Evolutionary conservation across 2,888 invertebrate genomes (phyloP), one percentile per base, ranked within the genome.

Genomic region (Chironomus tentans): DNA sequence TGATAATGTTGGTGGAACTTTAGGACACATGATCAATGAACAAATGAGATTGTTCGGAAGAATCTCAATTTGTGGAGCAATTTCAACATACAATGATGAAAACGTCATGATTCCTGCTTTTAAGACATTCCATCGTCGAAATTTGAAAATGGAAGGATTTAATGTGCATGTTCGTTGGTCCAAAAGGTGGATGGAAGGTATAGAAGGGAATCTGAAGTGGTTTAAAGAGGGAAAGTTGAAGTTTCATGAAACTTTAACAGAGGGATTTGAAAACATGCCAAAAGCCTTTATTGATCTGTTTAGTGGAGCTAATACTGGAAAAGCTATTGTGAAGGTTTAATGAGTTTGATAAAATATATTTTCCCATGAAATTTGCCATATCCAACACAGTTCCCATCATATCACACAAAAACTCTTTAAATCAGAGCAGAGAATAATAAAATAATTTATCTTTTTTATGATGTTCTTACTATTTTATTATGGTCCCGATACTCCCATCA

Each of bases 181-280:
- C 2, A 82, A 87, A 77, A 85, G 82, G 76, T 90, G 87, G 88
- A 81, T 84, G 28, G 90, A 91, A 82, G 91, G 89, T 3, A 85
- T 90, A 24, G 80, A 85, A 47, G 87, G 88, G 78, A 89, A 91
- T 82, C 79, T 87, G 12, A 82, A 86, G 77, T 90, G 89, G 89
- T 83, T 92, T 77, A 82, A 84, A 71, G 88, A 90, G 84, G 92
- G 91, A 50, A 92, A 91, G 82, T 79, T 93, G 12, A 87, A 88
- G 79, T 89, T 89, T 80, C 85, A 85, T 78, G 92, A 93, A 82
- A 90, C 91, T 69, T 81, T 89, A 1, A 90, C 90, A 2, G 83
- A 89, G 77, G 92, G 92, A 2, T 92, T 92, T 82, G 90, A 91
- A 78, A 91, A 91, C 79, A 89, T 90, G 87, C 89, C 90, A 2